These are phyloP conservation scores for Apomyelois bistriatella DNA, from an alignment of 2,888 invertebrate species.

Conservation along the genomic window DNA sequence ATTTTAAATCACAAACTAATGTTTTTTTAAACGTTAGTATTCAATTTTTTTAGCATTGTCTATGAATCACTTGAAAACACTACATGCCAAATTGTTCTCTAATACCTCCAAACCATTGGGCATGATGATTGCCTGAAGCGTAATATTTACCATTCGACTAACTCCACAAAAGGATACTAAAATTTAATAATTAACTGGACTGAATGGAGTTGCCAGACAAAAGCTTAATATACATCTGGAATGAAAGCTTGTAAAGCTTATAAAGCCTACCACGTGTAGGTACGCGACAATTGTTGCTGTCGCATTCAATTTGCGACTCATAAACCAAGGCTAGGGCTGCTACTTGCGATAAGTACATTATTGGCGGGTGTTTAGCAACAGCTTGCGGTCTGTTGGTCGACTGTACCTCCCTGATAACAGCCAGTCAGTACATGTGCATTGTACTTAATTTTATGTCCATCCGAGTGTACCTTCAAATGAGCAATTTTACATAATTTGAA, in stretches of 20 bases:
- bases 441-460: slow-evolving; percentile 20
- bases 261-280: slow-evolving; percentile 48
- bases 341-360: slow-evolving; percentile 65
- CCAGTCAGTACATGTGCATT: slow-evolving; percentile 43
- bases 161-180: slow-evolving; percentile 7
- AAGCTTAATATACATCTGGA: slow-evolving; percentile 34
- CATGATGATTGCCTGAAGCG: neutral
- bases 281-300: slow-evolving; percentile 40
- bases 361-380: slow-evolving; percentile 57
- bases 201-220: slow-evolving; percentile 36
- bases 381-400: slow-evolving; percentile 53
- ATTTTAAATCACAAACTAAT: too few relatives aligned
- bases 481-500: too few relatives aligned
- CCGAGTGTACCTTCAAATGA: too few relatives aligned
- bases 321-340: slow-evolving; percentile 58
- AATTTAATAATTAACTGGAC: slow-evolving; percentile 30
- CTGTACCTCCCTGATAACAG: slow-evolving; percentile 62
- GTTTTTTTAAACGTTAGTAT: neutral
- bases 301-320: slow-evolving; percentile 60
- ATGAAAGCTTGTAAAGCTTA: slow-evolving; percentile 34
- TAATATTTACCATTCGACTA: neutral
- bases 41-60: too few relatives aligned
- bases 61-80: too few relatives aligned
- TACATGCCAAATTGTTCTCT: too few relatives aligned
- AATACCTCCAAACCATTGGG: neutral